phyloP scores from a whole-genome alignment of 2,888 invertebrate genomes.

The Hyposoter dolosus region DNA sequence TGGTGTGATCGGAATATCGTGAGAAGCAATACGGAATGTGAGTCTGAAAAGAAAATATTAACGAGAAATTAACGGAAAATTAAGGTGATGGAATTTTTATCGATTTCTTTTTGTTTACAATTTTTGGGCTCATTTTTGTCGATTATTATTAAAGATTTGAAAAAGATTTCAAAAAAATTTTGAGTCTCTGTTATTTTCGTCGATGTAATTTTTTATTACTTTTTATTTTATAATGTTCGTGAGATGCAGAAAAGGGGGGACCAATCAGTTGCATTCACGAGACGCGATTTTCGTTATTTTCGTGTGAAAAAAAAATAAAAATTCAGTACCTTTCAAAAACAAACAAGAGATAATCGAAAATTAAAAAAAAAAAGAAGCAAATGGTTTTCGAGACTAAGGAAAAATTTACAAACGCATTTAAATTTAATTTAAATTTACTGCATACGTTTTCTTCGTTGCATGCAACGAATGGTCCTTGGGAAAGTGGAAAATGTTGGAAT shows the following conservation, averaged over 20 bases:
- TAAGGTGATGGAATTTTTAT: background rate
- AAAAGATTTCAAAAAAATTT: background rate
- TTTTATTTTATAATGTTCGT: no score
- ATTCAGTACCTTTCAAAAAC: background rate
- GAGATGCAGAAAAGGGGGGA: no score
- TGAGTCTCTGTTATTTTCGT: background rate
- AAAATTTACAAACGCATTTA: background rate
- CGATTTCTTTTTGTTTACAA: background rate
- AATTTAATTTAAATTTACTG: background rate
- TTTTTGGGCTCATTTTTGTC: background rate
- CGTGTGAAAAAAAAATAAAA: background rate
- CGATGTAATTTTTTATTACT: background rate
- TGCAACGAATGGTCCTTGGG: background rate
- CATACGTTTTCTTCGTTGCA: background rate
- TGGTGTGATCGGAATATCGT: conserved; percentile 20
- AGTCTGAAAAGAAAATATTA: background rate
- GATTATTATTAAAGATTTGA: background rate
- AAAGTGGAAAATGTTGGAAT: background rate
- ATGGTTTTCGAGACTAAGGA: background rate
- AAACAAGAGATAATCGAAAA: background rate
- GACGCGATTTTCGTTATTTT: background rate
- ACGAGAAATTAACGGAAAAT: background rate
- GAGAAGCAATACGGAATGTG: conserved; percentile 13
- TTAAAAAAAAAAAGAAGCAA: background rate
- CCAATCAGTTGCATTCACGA: no score